phyloP scores from a whole-genome alignment of 1,140 invertebrate species.

The Coelopa frigida region DNA sequence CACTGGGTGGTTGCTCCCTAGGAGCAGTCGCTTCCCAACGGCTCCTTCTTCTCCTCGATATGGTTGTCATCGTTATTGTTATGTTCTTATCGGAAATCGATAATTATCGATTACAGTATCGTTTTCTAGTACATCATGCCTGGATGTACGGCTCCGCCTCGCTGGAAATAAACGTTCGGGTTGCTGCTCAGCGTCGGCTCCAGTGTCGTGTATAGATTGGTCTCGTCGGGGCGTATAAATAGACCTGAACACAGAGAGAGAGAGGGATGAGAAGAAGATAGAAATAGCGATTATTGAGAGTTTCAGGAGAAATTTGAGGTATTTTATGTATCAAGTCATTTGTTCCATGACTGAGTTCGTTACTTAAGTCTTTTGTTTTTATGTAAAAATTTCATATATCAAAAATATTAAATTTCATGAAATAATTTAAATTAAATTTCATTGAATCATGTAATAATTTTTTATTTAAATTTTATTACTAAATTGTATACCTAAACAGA shows the following conservation, averaged over 20 bases:
- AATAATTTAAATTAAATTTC: conserved; percentile 1
- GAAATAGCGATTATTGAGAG: not conserved
- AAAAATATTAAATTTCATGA: too few relatives aligned
- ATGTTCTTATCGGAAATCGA: too few relatives aligned
- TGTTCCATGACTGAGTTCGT: too few relatives aligned
- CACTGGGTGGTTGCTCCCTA: too few relatives aligned
- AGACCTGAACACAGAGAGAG: conserved; percentile 53
- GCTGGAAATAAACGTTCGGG: conserved; percentile 77
- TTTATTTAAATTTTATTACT: not conserved
- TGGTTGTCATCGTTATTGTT: too few relatives aligned
- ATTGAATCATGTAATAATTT: not conserved
- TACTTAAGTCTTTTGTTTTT: too few relatives aligned
- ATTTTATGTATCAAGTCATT: not conserved
- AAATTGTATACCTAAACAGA: not conserved
- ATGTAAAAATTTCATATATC: too few relatives aligned
- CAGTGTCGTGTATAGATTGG: conserved; percentile 71
- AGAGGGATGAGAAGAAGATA: conserved; percentile 24
- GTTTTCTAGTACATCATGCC: conserved; percentile 80
- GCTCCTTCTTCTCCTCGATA: too few relatives aligned
- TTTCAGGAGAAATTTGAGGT: not conserved
- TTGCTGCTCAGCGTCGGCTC: conserved; percentile 76
- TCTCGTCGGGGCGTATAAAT: conserved; percentile 68
- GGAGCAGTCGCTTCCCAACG: too few relatives aligned
- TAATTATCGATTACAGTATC: too few relatives aligned
- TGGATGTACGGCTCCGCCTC: conserved; percentile 64